phyloP scores from a whole-genome alignment of 2,113 vertebrate species.

The Saccopteryx leptura region DNA sequence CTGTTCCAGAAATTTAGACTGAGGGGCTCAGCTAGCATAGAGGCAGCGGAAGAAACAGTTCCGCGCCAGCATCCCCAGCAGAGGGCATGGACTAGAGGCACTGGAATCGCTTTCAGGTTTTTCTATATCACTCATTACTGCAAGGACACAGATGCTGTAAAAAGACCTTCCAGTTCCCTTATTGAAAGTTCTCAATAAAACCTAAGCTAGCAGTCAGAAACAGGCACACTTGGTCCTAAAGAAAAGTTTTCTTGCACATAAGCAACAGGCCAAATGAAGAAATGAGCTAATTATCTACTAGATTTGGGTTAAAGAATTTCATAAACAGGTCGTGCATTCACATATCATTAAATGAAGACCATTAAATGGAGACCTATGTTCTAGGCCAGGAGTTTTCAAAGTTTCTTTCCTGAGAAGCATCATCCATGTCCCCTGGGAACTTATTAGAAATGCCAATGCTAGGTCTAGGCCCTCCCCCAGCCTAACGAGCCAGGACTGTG shows the following conservation, averaged over 20 bases:
- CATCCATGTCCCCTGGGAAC: neutral
- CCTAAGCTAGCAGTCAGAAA: constrained; percentile 20
- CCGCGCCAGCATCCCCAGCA: neutral
- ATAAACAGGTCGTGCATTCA: neutral
- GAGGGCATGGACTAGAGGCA: neutral
- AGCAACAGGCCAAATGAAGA: constrained; percentile 5
- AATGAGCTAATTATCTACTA: neutral
- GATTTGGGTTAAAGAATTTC: neutral
- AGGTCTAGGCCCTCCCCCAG: neutral
- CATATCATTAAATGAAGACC: neutral
- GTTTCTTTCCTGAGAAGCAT: neutral
- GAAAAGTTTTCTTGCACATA: constrained; percentile 40
- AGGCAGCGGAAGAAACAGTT: neutral
- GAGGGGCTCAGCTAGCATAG: neutral
- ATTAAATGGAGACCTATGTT: neutral
- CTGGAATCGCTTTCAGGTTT: neutral
- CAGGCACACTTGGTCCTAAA: neutral
- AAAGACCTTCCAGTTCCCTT: constrained; percentile 1
- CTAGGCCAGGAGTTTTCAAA: neutral
- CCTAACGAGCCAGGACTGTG: neutral
- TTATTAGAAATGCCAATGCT: neutral
- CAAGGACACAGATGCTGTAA: neutral
- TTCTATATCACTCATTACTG: neutral
- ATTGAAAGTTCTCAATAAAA: constrained; percentile 42
- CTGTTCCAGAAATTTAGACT: neutral